Percentiles rank a stretch among this genome's conserved stretches.
Conservation (phyloP, 2,797 vertebrate genomes). For the Smutsia temminckii region DNA sequence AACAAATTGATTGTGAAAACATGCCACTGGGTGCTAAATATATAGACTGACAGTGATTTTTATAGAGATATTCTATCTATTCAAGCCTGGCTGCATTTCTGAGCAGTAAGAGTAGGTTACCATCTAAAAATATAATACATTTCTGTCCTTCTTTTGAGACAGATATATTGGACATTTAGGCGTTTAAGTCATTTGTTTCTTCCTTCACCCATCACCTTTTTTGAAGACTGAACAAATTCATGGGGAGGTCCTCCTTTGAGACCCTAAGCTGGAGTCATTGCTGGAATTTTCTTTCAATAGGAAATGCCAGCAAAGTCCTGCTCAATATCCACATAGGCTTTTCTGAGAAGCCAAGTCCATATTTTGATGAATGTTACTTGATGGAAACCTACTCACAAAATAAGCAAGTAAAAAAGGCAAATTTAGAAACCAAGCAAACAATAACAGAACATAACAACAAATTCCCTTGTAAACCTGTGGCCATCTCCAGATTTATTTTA, state of each 20-base stretch:
- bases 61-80: not conserved
- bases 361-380: not conserved
- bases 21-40: constrained; percentile 37
- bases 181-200: constrained; percentile 34
- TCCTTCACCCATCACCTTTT: constrained; percentile 1
- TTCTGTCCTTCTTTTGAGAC: constrained; percentile 47
- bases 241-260: not conserved
- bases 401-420: not conserved
- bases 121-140: not conserved
- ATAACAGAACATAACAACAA: not conserved
- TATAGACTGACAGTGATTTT: constrained; percentile 33
- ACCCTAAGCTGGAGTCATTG: not conserved
- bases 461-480: not conserved
- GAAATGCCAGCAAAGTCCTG: not conserved
- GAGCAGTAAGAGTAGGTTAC: constrained; percentile 28
- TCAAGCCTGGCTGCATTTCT: constrained; percentile 44
- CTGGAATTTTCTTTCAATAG: not conserved
- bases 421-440: constrained; percentile 9
- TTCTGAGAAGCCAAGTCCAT: not conserved
- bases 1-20: constrained; percentile 44
- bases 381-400: not conserved
- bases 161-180: constrained; percentile 9
- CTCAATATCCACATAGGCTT: not conserved
- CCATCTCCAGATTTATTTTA: not conserved
- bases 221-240: constrained; percentile 41